Conservation (phyloP, 2,888 invertebrate species). For the Drosophila siamana region DNA sequence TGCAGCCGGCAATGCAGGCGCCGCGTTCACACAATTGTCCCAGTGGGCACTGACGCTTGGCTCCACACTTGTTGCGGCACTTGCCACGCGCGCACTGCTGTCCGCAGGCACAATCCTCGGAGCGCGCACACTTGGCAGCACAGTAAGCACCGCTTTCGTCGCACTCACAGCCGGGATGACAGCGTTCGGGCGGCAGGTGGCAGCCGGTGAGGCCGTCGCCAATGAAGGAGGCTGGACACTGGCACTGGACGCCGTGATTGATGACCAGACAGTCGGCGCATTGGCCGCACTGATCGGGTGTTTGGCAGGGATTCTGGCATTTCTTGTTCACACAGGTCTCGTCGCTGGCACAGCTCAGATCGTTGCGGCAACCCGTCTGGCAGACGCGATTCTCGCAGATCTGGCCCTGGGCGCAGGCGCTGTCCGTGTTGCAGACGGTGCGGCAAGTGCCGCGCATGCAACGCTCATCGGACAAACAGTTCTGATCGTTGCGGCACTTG, state of each 20-base stretch:
- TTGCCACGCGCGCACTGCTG: conserved; percentile 91
- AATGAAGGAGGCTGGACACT: conserved; percentile 92
- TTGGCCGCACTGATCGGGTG: conserved; percentile 90
- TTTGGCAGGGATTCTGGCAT: conserved; percentile 92
- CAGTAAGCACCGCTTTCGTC: conserved; percentile 92
- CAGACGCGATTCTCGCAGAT: conserved; percentile 95
- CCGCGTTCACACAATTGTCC: conserved; percentile 92
- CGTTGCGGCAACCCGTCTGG: conserved; percentile 94
- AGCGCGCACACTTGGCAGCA: conserved; percentile 88
- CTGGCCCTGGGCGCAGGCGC: conserved; percentile 91
- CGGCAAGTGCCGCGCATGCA: conserved; percentile 94
- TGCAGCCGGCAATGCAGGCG: conserved; percentile 92
- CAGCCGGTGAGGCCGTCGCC: conserved; percentile 94
- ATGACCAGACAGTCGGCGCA: conserved; percentile 93
- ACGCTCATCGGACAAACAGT: conserved; percentile 94
- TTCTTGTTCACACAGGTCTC: conserved; percentile 93
- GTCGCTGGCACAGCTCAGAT: conserved; percentile 90
- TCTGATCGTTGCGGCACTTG: conserved; percentile 91
- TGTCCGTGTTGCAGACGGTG: conserved; percentile 94
- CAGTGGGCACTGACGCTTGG: conserved; percentile 89
- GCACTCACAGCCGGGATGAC: conserved; percentile 92
- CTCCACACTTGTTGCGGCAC: conserved; percentile 90
- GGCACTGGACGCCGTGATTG: conserved; percentile 94
- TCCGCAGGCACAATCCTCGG: conserved; percentile 92
- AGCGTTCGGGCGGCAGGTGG: conserved; percentile 89